Evolutionary conservation across 2,888 invertebrate genomes (phyloP).

Genomic region (Lasioglossum vierecki): DNA sequence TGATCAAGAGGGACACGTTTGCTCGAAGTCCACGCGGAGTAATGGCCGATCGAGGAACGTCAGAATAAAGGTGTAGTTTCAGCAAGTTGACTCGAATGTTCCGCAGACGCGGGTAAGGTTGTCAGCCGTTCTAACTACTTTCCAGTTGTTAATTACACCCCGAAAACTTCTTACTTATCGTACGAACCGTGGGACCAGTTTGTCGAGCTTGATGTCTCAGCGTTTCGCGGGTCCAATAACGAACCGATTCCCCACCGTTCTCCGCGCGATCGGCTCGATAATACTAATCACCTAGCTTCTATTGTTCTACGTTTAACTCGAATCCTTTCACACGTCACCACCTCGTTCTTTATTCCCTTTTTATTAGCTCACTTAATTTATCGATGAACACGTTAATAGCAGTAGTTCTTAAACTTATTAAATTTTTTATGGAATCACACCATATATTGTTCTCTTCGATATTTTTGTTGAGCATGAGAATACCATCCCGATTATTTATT

Average conservation of each 20-base stretch:
- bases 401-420: too few relatives aligned
- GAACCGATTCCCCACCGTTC: not conserved
- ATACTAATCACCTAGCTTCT: constrained; percentile 1
- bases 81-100: constrained; percentile 65
- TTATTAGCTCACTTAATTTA: not conserved
- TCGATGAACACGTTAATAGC: not conserved
- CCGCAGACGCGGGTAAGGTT: constrained; percentile 50
- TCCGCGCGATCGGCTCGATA: constrained; percentile 6
- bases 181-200: constrained; percentile 42
- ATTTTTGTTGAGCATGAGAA: not conserved
- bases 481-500: not conserved
- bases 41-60: constrained; percentile 12
- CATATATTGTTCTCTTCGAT: not conserved
- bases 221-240: constrained; percentile 49
- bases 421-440: rapidly evolving
- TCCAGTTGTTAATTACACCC: constrained; percentile 62
- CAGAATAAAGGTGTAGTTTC: constrained; percentile 60
- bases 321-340: not conserved
- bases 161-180: constrained; percentile 67
- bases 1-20: not conserved
- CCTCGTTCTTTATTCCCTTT: not conserved
- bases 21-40: constrained; percentile 28
- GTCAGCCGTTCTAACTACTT: constrained; percentile 62
- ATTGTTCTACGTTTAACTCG: not conserved
- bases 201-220: constrained; percentile 62